These are phyloP conservation scores for Ferdinandea cuprea DNA, from an alignment of 2,888 invertebrate species.

Conservation along the genomic window DNA sequence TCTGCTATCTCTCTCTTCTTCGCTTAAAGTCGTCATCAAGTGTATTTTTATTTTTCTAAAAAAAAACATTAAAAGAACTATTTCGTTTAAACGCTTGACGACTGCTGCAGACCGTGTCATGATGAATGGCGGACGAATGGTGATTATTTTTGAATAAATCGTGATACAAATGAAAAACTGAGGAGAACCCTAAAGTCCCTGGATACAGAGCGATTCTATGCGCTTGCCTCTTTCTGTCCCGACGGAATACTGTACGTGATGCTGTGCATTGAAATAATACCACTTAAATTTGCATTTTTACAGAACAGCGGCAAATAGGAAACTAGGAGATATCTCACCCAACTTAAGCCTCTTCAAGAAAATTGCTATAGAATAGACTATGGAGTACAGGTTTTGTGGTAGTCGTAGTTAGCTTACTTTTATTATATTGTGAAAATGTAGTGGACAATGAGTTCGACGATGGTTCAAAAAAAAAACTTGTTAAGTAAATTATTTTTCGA, in stretches of 20 bases:
- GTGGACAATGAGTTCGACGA: too few species aligned
- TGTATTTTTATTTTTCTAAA: slow-evolving; percentile 41
- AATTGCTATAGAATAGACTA: slow-evolving; percentile 21
- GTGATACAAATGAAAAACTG: slow-evolving; percentile 25
- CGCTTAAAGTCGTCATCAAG: too few species aligned
- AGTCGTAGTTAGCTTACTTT: slow-evolving; percentile 45
- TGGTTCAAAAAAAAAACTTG: too few species aligned
- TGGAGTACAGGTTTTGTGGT: slow-evolving; percentile 29
- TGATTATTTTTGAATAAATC: slow-evolving; percentile 73
- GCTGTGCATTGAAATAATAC: slow-evolving; percentile 61
- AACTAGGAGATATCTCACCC: not conserved
- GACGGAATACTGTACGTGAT: slow-evolving; percentile 43
- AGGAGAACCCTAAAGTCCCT: slow-evolving; percentile 11
- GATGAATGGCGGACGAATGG: slow-evolving; percentile 68
- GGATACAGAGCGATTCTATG: slow-evolving; percentile 27
- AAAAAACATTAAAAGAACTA: slow-evolving; percentile 38
- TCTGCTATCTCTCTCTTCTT: not conserved
- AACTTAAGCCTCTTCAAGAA: slow-evolving; percentile 29
- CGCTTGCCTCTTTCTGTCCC: slow-evolving; percentile 32
- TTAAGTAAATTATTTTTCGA: too few species aligned
- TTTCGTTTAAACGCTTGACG: slow-evolving; percentile 68
- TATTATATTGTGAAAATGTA: slow-evolving; percentile 19
- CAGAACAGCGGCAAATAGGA: slow-evolving; percentile 11
- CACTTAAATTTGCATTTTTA: slow-evolving; percentile 66
- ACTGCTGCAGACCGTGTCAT: slow-evolving; percentile 72